Conservation (phyloP, 2,113 vertebrate genomes). For the Chinchilla lanigera region DNA sequence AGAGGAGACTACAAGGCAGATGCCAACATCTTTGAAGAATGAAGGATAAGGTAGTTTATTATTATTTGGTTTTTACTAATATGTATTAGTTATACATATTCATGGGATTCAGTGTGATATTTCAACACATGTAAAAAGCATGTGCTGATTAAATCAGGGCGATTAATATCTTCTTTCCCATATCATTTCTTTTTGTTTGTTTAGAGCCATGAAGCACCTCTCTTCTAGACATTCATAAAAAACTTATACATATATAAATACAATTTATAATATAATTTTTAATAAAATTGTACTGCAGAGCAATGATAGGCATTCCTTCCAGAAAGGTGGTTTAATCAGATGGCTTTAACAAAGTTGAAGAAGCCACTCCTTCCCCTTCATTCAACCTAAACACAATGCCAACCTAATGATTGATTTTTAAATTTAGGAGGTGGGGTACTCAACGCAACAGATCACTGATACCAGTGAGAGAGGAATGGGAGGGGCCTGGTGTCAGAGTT, state of each 20-base stretch:
- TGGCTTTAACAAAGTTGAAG: background rate
- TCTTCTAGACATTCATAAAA: background rate
- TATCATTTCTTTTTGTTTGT: background rate
- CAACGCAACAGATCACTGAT: background rate
- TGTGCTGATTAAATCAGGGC: background rate
- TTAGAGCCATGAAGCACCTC: background rate
- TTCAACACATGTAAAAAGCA: background rate
- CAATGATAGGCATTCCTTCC: background rate
- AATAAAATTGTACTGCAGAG: background rate
- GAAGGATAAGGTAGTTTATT: background rate
- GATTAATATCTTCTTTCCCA: background rate
- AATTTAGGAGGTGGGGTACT: too few species aligned
- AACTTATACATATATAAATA: too few species aligned
- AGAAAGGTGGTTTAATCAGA: background rate
- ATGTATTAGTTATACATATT: background rate
- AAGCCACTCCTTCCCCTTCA: background rate
- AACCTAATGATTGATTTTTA: too few species aligned
- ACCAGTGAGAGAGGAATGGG: too few species aligned
- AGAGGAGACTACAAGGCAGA: background rate
- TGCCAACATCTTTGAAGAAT: background rate
- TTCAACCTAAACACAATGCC: background rate
- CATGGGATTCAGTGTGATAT: background rate
- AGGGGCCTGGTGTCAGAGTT: background rate
- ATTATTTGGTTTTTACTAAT: background rate
- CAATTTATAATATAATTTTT: too few species aligned